These are phyloP conservation scores for Notocelia uddmanniana DNA, from an alignment of 2,888 invertebrate genomes.

Conservation along the genomic window DNA sequence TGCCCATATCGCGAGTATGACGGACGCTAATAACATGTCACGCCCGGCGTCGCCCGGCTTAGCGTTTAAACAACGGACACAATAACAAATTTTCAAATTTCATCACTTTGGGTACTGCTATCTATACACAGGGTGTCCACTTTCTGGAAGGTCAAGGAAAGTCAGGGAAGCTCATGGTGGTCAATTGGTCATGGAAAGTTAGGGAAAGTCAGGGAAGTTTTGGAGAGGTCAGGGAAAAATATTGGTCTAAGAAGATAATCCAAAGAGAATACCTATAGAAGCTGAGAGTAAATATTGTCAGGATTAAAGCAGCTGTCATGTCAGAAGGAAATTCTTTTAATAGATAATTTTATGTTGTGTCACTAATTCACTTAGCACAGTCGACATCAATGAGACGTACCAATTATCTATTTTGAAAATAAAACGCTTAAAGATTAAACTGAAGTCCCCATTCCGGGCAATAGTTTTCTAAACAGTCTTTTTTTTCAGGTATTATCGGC, in stretches of 20 bases:
- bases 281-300: not conserved
- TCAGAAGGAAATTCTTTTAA: not conserved
- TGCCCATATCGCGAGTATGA: constrained; percentile 50
- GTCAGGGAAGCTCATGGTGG: too few relatives aligned
- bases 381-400: too few relatives aligned
- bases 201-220: too few relatives aligned
- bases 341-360: not conserved
- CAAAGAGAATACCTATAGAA: too few relatives aligned
- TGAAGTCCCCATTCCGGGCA: not conserved
- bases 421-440: too few relatives aligned
- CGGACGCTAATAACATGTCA: constrained; percentile 56
- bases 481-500: constrained; percentile 97
- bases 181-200: too few relatives aligned
- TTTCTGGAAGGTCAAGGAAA: too few relatives aligned
- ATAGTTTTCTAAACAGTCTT: constrained; percentile 39
- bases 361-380: not conserved
- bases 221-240: too few relatives aligned
- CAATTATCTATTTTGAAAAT: too few relatives aligned
- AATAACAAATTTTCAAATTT: constrained; percentile 25
- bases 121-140: too few relatives aligned
- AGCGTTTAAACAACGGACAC: constrained; percentile 42
- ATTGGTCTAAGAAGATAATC: too few relatives aligned
- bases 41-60: constrained; percentile 47
- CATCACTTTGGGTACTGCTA: constrained; percentile 11
- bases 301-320: not conserved